Conservation (phyloP, 2,888 invertebrate species). For the Cephalotes varians region DNA sequence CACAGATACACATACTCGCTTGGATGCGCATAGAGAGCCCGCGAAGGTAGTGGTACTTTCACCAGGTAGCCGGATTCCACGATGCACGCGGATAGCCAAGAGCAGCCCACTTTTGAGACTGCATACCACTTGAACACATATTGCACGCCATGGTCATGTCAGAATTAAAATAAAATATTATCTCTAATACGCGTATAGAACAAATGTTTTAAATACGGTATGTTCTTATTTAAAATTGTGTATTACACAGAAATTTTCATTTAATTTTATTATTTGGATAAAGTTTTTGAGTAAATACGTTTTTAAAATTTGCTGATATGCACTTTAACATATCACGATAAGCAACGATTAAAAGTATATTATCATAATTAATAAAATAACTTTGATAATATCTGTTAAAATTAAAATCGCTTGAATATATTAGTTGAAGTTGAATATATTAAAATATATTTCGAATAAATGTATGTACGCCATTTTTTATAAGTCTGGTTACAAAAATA, state of each 20-base stretch:
- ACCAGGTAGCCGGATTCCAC: constrained; percentile 74
- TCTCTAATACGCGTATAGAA: background rate
- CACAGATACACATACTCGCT: constrained; percentile 55
- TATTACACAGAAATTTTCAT: background rate
- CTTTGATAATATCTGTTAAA: background rate
- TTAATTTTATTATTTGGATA: background rate
- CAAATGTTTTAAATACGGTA: background rate
- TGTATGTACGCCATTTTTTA: too few relatives aligned
- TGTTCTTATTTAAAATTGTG: background rate
- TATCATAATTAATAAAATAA: constrained; percentile 42
- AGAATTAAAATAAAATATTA: constrained; percentile 36
- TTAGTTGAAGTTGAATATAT: too few relatives aligned
- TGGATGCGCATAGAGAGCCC: constrained; percentile 52
- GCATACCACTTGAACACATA: constrained; percentile 71
- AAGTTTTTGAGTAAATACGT: background rate
- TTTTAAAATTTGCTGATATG: background rate
- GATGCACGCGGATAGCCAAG: constrained; percentile 75
- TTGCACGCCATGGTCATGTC: constrained; percentile 66
- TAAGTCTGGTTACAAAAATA: background rate
- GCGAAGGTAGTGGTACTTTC: constrained; percentile 76
- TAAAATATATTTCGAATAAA: constrained; percentile 19
- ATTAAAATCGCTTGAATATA: background rate
- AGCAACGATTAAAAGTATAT: constrained; percentile 73
- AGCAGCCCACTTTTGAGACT: constrained; percentile 74
- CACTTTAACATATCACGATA: background rate